These are phyloP conservation scores for Menura novaehollandiae DNA, from an alignment of 2,113 vertebrate species.

Conservation along the genomic window DNA sequence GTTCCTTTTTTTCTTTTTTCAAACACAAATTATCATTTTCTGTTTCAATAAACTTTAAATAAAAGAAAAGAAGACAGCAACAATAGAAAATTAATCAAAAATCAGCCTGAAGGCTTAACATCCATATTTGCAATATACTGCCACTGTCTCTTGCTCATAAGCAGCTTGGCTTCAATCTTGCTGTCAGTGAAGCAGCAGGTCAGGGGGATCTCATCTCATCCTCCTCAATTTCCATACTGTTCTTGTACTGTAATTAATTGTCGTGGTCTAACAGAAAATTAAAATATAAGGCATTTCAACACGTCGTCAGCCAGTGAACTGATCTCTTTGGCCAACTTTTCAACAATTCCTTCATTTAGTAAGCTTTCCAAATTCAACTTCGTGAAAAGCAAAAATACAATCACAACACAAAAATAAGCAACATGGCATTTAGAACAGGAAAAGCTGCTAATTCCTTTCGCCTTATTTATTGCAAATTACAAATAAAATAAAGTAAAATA, in stretches of 20 bases:
- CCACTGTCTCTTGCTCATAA: background rate
- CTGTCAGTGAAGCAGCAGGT: constrained; percentile 6
- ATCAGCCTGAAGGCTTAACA: constrained; percentile 39
- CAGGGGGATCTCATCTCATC: constrained; percentile 31
- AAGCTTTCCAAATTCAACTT: background rate
- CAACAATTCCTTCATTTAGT: background rate
- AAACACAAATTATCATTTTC: constrained; percentile 42
- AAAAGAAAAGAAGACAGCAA: constrained; percentile 15
- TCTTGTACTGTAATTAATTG: constrained; percentile 40
- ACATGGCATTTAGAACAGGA: background rate
- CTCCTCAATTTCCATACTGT: constrained; percentile 23
- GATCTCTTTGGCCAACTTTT: constrained; percentile 11
- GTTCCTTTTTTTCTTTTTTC: constrained; percentile 21
- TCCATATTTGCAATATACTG: background rate
- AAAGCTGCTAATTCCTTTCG: background rate
- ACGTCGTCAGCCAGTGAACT: background rate
- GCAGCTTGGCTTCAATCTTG: constrained; percentile 24
- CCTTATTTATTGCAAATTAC: background rate
- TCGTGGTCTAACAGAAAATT: constrained; percentile 24
- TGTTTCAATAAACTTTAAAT: constrained; percentile 40
- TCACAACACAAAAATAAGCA: background rate
- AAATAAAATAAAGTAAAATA: background rate
- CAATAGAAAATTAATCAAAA: constrained; percentile 54
- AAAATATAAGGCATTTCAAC: constrained; percentile 8
- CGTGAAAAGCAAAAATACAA: background rate